phyloP scores from a whole-genome alignment of 2,113 vertebrate genomes.

The Glaucidium brasilianum region DNA sequence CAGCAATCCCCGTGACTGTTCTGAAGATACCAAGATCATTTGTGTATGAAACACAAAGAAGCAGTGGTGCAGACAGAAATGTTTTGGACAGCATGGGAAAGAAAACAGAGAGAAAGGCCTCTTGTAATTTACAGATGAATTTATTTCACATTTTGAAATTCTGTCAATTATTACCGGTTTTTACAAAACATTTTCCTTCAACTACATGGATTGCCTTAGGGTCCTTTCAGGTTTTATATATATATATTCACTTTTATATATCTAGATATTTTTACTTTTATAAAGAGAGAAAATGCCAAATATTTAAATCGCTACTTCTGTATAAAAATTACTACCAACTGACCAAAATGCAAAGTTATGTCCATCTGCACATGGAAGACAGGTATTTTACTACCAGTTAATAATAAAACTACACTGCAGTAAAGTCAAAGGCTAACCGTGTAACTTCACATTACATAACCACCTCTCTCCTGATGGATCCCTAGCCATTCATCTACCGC shows the following conservation, averaged over 20 bases:
- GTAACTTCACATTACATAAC: neutral
- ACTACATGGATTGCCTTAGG: neutral
- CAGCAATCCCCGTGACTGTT: neutral
- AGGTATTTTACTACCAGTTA: neutral
- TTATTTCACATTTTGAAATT: neutral
- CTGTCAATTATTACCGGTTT: neutral
- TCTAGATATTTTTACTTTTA: neutral
- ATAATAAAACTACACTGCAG: neutral
- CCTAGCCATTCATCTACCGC: neutral
- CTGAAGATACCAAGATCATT: neutral
- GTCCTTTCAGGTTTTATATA: neutral
- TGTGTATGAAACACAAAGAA: neutral
- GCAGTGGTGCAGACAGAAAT: neutral
- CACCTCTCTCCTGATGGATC: neutral
- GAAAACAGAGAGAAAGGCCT: neutral
- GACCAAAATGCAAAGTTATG: neutral
- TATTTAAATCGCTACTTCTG: neutral
- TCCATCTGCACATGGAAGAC: too few species aligned
- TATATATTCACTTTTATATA: neutral
- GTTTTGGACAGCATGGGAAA: neutral
- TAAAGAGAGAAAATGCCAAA: neutral
- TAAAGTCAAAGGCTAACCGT: neutral
- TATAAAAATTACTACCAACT: neutral
- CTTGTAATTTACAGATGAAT: neutral
- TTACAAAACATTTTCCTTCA: neutral